phyloP scores from a whole-genome alignment of 2,113 vertebrate species.

The Passer domesticus region DNA sequence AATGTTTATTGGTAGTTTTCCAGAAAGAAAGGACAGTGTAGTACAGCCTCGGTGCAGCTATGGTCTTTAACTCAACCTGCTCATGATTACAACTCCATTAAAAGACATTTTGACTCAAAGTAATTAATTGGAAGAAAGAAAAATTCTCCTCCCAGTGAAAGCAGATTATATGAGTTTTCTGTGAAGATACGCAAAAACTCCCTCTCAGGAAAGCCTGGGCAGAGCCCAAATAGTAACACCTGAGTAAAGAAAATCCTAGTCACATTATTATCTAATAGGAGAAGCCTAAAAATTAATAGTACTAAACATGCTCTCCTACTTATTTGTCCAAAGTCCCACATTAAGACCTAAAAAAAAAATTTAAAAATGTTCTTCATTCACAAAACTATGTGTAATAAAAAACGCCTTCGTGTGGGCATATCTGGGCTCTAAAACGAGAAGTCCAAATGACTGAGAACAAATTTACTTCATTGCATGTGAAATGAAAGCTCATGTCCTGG shows the following conservation, averaged over 20 bases:
- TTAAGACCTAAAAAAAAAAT: neutral
- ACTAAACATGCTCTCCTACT: neutral
- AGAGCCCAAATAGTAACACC: neutral
- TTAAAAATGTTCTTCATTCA: neutral
- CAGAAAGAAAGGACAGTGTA: neutral
- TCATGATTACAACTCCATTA: neutral
- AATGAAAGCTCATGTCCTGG: neutral
- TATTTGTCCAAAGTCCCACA: neutral
- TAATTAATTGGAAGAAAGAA: neutral
- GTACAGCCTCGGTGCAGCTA: neutral
- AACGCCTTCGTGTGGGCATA: neutral
- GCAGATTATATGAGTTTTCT: neutral
- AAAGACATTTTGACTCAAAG: neutral
- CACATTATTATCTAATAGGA: neutral
- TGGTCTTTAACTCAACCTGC: neutral
- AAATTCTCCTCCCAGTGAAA: neutral
- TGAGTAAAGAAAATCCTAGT: neutral
- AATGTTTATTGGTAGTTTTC: neutral
- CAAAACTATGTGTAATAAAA: neutral
- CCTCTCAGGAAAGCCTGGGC: neutral
- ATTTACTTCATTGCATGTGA: neutral
- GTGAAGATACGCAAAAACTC: neutral
- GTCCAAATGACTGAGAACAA: neutral
- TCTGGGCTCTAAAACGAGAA: neutral
- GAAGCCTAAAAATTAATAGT: neutral